phyloP scores from a whole-genome alignment of 2,797 vertebrate genomes.

The Takifugu ocellatus region DNA sequence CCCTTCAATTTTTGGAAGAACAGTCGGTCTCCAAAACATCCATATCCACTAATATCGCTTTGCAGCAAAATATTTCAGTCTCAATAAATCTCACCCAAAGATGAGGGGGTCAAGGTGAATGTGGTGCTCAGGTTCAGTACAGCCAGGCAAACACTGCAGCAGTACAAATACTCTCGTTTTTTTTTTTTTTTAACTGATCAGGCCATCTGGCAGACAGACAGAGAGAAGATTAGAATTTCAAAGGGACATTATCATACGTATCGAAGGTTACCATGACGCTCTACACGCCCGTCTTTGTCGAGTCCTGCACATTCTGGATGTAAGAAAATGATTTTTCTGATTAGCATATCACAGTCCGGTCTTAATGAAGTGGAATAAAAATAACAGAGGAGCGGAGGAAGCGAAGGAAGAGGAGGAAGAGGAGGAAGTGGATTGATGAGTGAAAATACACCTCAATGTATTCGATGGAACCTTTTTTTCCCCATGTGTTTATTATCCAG shows the following conservation, averaged over 20 bases:
- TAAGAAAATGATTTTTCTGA: too few relatives aligned
- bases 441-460: neutral
- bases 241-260: neutral
- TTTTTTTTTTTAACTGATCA: slow-evolving; percentile 30
- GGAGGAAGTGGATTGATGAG: neutral
- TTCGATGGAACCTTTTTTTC: slow-evolving; percentile 22
- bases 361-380: slow-evolving; percentile 19
- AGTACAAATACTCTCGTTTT: neutral
- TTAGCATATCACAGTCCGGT: slow-evolving; percentile 32
- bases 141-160: too few relatives aligned
- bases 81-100: too few relatives aligned
- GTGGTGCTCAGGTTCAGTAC: too few relatives aligned
- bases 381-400: slow-evolving; percentile 3
- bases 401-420: neutral
- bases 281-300: too few relatives aligned
- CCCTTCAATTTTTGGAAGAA: too few relatives aligned
- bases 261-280: neutral
- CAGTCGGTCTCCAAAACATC: too few relatives aligned
- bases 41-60: too few relatives aligned
- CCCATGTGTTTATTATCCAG: slow-evolving; percentile 38
- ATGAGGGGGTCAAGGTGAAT: too few relatives aligned
- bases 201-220: neutral
- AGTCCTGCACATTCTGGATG: too few relatives aligned
- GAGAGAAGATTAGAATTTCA: neutral
- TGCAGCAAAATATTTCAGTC: too few relatives aligned